A percentile compares a stretch with the other conserved stretches of the same genome.
Evolutionary conservation across 37 sponge, comb jelly and placozoan genomes (phyloP).

Genomic region (Geodia barretti): DNA sequence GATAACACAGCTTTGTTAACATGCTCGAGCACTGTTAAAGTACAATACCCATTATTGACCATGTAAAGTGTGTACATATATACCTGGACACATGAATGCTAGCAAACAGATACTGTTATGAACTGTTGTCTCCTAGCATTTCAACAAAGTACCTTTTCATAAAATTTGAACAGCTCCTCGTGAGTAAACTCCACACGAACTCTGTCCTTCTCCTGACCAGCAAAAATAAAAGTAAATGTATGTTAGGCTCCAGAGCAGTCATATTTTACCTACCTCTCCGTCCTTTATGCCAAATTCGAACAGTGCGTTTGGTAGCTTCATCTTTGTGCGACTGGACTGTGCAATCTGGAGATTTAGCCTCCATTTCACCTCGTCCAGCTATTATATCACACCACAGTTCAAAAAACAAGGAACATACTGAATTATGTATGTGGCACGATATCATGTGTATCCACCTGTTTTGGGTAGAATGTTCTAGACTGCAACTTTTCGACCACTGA

Average conservation of each 20-base stretch:
- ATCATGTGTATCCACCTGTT: constrained; percentile 49
- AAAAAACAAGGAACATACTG: background rate
- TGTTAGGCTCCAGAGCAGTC: background rate
- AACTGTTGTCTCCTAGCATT: too few species aligned
- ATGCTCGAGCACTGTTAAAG: too few species aligned
- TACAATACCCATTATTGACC: too few species aligned
- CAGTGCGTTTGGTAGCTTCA: constrained; percentile 90
- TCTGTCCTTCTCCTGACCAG: constrained; percentile 63
- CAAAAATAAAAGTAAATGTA: background rate
- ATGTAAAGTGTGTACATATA: too few species aligned
- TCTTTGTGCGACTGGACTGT: constrained; percentile 58
- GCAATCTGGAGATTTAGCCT: constrained; percentile 83
- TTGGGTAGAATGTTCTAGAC: constrained; percentile 74
- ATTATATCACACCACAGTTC: background rate
- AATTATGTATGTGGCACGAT: background rate
- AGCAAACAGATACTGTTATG: too few species aligned
- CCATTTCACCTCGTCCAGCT: constrained; percentile 91
- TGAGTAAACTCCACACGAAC: constrained; percentile 83
- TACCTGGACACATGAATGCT: too few species aligned
- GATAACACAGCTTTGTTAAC: too few species aligned
- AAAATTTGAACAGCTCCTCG: constrained; percentile 86
- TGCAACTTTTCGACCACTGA: constrained; percentile 76
- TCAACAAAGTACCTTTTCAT: constrained; percentile 66
- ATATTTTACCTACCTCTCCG: constrained; percentile 51
- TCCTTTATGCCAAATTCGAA: constrained; percentile 66